phyloP scores from a whole-genome alignment of 2,888 invertebrate species.

The Rotaria socialis region DNA sequence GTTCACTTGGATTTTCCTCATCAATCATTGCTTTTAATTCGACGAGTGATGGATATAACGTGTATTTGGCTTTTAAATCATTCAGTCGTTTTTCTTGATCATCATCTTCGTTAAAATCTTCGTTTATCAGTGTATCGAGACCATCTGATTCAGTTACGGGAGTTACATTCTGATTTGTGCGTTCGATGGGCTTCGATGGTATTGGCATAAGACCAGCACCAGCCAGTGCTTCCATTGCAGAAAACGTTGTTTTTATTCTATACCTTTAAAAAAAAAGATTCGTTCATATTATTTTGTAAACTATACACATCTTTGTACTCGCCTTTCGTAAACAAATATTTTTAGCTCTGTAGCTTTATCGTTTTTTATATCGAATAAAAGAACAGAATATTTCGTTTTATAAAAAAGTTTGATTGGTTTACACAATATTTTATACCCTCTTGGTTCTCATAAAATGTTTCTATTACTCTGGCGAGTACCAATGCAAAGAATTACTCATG shows the following conservation, averaged over 20 bases:
- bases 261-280: neutral
- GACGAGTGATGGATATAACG: slow-evolving; percentile 1
- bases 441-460: neutral
- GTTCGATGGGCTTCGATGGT: neutral
- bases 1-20: neutral
- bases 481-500: neutral
- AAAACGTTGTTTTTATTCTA: neutral
- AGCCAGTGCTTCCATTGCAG: slow-evolving; percentile 7
- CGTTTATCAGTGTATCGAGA: neutral
- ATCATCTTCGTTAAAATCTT: neutral
- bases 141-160: neutral
- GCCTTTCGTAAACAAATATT: neutral
- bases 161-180: neutral
- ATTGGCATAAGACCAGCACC: neutral
- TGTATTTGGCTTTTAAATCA: neutral
- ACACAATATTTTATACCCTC: too few relatives aligned
- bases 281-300: too few relatives aligned
- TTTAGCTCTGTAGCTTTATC: neutral
- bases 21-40: neutral
- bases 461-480: neutral
- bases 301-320: neutral
- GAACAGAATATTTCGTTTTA: neutral
- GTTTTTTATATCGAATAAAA: neutral
- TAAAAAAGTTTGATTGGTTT: neutral
- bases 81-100: neutral